Conservation (phyloP, 2,888 invertebrate genomes). For the Trilocha varians region DNA sequence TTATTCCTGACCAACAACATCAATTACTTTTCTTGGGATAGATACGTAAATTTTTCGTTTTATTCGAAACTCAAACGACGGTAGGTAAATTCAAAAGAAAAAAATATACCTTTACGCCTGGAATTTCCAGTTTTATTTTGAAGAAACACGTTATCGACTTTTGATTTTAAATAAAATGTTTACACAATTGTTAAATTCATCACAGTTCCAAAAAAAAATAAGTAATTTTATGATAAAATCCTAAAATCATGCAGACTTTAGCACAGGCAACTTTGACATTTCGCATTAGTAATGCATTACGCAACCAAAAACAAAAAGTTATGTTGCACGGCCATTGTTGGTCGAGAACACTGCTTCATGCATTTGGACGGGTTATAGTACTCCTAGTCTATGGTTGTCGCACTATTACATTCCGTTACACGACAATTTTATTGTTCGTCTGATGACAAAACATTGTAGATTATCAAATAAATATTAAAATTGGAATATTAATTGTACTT, state of each 20-base stretch:
- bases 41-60: not conserved
- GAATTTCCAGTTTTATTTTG: not conserved
- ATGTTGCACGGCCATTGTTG: too few species aligned
- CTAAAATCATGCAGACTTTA: conserved; percentile 12
- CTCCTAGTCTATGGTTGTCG: conserved; percentile 2
- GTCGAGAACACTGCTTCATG: not conserved
- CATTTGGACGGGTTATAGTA: not conserved
- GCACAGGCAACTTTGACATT: conserved; percentile 16
- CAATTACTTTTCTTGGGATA: not conserved
- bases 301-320: not conserved
- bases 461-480: too few species aligned
- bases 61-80: conserved; percentile 4
- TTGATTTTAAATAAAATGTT: not conserved
- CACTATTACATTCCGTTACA: not conserved
- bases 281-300: conserved; percentile 3
- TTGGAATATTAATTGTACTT: too few species aligned
- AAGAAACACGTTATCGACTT: not conserved
- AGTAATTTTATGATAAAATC: not conserved
- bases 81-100: not conserved
- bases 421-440: not conserved
- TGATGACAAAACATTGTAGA: too few species aligned
- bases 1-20: not conserved
- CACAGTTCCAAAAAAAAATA: not conserved
- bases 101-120: conserved; percentile 11
- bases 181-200: not conserved